Base-by-base conservation (phyloP, 2,797 vertebrate species). In the Helostoma temminkii region DNA sequence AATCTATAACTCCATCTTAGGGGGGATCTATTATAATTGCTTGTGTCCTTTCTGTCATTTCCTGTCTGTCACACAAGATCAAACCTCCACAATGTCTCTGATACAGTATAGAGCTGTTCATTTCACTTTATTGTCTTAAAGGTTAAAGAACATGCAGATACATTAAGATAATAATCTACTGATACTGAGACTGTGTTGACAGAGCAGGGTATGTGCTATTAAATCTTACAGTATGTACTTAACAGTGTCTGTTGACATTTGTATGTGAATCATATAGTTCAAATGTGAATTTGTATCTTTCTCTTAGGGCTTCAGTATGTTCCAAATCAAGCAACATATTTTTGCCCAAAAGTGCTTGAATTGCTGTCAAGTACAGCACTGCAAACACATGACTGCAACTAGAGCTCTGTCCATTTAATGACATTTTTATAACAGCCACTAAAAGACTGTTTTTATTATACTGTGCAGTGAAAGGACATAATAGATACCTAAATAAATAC, bases 1-100 rank as follows among this genome's bases (percentile, higher is more conserved):
- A 45, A 65, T 64, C 67, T 42, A 52, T 67, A 47, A 55, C 75
- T 69, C 49, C 61, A 43, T 85, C 69, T 81, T 30, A 54, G 28
- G 36, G n/a, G 62, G 47, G 42, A 50, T 70, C 56, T 45, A 2
- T 12, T 24, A 14, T 73, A 71, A 74, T 53, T 65, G 70, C 70
- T 66, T 14, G 9, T 39, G 74, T 57, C 56, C 75, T 79, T 10
- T 0, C 46, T 3, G 56, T 80, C 80, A 65, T 60, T 52, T 10
- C 0, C 46, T 3, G 56, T 80, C 80, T 62, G 57, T 52, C 77
- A 65, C 67, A 54, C 48, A 67, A 11, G 1, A 37, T 14, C 60
- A 53, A 28, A 26, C 57, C 43, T 24, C 14, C 15, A 25, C 34
- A 7, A 15, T 2, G 54, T 18, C 49, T 24, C 34, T n/a, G 22